Evolutionary conservation across 2,797 vertebrate species (phyloP).

Genomic region (Gymnodraco acuticeps): DNA sequence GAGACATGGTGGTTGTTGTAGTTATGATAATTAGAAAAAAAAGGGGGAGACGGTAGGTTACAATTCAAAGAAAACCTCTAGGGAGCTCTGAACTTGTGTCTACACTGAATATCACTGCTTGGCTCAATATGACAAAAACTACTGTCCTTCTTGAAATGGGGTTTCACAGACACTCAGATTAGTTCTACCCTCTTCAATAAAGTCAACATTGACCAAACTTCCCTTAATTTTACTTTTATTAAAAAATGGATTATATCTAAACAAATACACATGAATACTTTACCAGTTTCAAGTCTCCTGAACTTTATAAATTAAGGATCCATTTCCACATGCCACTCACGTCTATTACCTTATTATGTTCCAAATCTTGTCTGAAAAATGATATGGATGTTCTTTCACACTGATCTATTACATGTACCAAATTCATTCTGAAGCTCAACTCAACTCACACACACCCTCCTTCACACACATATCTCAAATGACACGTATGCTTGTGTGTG

Average conservation of each 20-base stretch:
- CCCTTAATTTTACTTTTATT: background rate
- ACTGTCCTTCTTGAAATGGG: constrained; percentile 26
- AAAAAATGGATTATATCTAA: background rate
- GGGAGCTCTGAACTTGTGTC: background rate
- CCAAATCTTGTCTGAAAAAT: background rate
- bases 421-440: constrained; percentile 10
- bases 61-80: too few species aligned
- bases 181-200: background rate
- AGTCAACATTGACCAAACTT: constrained; percentile 6
- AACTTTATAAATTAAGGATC: constrained; percentile 7
- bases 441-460: constrained; percentile 23
- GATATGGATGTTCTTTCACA: background rate
- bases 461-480: constrained; percentile 25
- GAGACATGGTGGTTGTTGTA: background rate
- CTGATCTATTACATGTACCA: background rate
- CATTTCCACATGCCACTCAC: background rate
- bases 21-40: background rate
- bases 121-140: constrained; percentile 14
- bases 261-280: background rate
- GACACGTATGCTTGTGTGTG: constrained; percentile 35
- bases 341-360: background rate
- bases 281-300: background rate
- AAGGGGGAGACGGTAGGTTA: too few species aligned
- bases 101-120: background rate
- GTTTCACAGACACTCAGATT: constrained; percentile 23